phyloP scores from a whole-genome alignment of 2,113 vertebrate genomes.

The Calonectris borealis region DNA sequence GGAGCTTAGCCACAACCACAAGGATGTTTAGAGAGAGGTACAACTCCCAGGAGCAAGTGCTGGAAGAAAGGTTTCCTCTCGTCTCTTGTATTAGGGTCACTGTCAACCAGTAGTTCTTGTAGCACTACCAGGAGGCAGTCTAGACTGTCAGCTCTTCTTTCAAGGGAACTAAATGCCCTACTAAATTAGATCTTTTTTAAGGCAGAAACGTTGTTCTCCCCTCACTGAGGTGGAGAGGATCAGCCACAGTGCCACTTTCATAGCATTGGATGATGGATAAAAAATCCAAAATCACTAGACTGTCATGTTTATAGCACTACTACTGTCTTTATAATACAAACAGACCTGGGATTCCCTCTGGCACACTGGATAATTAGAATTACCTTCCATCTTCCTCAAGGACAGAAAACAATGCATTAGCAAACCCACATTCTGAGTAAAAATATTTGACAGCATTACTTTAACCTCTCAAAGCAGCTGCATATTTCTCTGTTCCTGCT shows the following conservation, averaged over 20 bases:
- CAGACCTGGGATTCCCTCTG: neutral
- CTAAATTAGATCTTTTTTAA: neutral
- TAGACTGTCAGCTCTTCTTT: neutral
- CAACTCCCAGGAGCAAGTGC: neutral
- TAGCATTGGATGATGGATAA: neutral
- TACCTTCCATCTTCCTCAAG: neutral
- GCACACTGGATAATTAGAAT: neutral
- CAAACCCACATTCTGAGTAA: neutral
- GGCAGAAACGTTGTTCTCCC: neutral
- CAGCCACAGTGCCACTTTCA: neutral
- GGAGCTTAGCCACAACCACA: neutral
- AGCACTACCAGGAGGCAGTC: neutral
- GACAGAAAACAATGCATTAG: neutral
- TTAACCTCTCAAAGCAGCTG: neutral
- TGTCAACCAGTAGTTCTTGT: neutral
- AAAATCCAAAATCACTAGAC: neutral
- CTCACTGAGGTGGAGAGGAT: neutral
- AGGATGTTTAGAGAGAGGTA: neutral
- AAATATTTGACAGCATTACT: neutral
- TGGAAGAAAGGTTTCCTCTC: neutral
- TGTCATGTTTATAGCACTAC: no score
- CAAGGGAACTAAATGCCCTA: neutral
- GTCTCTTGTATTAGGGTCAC: neutral
- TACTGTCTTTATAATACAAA: neutral
- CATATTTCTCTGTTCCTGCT: neutral